Percentiles rank a stretch among this genome's conserved stretches.
These are phyloP conservation scores for Orthonyx spaldingii DNA, from an alignment of 2,113 vertebrate genomes.

Conservation along the genomic window DNA sequence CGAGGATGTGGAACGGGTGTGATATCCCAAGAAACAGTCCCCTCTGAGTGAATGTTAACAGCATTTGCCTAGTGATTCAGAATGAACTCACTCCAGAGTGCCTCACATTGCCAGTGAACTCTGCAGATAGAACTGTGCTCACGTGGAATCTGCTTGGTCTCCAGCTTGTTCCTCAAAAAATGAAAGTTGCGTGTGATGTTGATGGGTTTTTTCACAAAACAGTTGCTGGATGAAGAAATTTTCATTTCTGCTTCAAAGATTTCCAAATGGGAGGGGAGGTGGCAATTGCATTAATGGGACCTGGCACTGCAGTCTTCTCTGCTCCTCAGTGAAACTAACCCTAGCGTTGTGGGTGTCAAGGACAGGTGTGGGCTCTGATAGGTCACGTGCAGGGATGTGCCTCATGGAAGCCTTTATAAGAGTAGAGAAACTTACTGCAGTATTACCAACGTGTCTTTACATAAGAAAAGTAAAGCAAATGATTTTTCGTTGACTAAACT, in stretches of 20 bases:
- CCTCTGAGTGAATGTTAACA: background rate
- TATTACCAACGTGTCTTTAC: background rate
- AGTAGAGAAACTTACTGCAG: background rate
- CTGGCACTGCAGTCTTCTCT: background rate
- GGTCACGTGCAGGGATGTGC: background rate
- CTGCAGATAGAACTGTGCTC: background rate
- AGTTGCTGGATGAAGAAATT: background rate
- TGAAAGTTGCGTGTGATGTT: background rate
- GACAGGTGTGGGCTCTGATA: background rate
- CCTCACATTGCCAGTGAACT: background rate
- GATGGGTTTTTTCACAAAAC: background rate
- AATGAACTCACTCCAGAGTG: background rate
- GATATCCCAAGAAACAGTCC: background rate
- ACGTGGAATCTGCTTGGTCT: background rate
- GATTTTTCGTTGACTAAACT: background rate
- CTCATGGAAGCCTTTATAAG: background rate
- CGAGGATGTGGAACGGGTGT: rapidly evolving
- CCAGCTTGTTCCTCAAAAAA: background rate
- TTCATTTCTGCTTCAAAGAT: background rate
- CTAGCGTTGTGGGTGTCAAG: background rate
- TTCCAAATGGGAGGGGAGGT: background rate
- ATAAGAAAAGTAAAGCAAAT: background rate
- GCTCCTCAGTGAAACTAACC: background rate
- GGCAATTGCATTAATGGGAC: background rate
- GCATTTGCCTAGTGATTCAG: background rate